Evolutionary conservation across 2,797 vertebrate species (phyloP).

Genomic region (Pterois miles): DNA sequence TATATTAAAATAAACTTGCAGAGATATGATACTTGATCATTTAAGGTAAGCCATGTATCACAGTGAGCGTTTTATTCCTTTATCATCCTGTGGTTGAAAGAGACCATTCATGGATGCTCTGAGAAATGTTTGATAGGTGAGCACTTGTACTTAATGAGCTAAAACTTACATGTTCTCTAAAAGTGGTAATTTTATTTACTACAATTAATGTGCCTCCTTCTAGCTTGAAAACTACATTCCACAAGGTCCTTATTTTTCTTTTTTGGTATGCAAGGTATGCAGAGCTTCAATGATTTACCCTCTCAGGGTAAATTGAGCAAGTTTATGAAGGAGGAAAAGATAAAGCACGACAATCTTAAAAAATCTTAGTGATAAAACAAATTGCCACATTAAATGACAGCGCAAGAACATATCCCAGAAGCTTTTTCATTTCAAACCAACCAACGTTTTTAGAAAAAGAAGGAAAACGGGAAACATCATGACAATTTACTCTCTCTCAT

Average conservation of each 20-base stretch:
- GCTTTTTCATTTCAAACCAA: not conserved
- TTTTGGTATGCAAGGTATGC: not conserved
- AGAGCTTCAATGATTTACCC: not conserved
- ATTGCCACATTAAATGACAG: not conserved
- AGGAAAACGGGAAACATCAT: not conserved
- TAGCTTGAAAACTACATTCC: not conserved
- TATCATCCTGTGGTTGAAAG: not conserved
- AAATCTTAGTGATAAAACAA: not conserved
- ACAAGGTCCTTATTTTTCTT: not conserved
- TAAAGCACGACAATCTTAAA: not conserved
- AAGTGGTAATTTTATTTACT: not conserved
- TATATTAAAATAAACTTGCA: slow-evolving; percentile 7
- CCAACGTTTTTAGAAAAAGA: not conserved
- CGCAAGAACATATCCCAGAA: not conserved
- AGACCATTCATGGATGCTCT: not conserved
- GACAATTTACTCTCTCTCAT: not conserved
- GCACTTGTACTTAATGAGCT: not conserved
- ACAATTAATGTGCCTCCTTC: not conserved
- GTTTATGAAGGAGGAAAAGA: not conserved
- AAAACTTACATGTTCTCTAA: not conserved
- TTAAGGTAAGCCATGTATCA: slow-evolving; percentile 8
- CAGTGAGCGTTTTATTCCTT: not conserved
- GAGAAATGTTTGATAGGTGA: slow-evolving; percentile 3
- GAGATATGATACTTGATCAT: not conserved
- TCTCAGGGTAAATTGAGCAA: not conserved